Evolutionary conservation across 2,888 invertebrate species (phyloP).

Genomic region (Cabera pusaria): DNA sequence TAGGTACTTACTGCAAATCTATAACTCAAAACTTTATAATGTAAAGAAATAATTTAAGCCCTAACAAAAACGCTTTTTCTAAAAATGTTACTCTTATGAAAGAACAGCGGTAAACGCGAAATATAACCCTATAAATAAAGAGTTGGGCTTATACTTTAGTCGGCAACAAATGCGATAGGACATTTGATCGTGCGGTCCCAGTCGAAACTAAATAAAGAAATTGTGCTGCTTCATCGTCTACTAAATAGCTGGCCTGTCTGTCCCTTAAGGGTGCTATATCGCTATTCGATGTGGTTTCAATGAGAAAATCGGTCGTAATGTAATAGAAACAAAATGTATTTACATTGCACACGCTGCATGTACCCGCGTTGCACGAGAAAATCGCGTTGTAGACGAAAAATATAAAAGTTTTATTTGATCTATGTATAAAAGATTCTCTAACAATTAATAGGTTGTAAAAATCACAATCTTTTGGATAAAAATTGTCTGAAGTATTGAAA

Average conservation of each 20-base stretch:
- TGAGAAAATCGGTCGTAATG: too few relatives aligned
- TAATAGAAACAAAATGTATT: too few relatives aligned
- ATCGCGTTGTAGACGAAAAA: too few relatives aligned
- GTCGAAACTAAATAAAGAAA: slow-evolving; percentile 59
- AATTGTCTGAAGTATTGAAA: too few relatives aligned
- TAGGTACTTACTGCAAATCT: slow-evolving; percentile 4
- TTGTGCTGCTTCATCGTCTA: slow-evolving; percentile 62
- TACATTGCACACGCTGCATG: too few relatives aligned
- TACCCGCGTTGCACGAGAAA: too few relatives aligned
- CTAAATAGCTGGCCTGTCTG: slow-evolving; percentile 57
- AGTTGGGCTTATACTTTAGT: slow-evolving; percentile 47
- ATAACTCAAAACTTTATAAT: slow-evolving; percentile 19
- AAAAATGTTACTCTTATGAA: slow-evolving; percentile 39
- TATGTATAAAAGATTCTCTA: too few relatives aligned
- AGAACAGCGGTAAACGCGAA: slow-evolving; percentile 47
- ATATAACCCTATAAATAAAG: slow-evolving; percentile 58
- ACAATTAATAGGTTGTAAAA: too few relatives aligned
- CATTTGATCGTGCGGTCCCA: slow-evolving; percentile 44
- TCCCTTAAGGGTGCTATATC: too few relatives aligned
- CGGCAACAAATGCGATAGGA: slow-evolving; percentile 46
- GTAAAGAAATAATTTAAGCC: slow-evolving; percentile 16
- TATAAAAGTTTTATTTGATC: too few relatives aligned
- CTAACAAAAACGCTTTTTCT: slow-evolving; percentile 20
- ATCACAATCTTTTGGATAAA: too few relatives aligned
- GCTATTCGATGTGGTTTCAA: too few relatives aligned